Base-by-base conservation (phyloP, 2,888 invertebrate species). In the Cancer borealis region DNA sequence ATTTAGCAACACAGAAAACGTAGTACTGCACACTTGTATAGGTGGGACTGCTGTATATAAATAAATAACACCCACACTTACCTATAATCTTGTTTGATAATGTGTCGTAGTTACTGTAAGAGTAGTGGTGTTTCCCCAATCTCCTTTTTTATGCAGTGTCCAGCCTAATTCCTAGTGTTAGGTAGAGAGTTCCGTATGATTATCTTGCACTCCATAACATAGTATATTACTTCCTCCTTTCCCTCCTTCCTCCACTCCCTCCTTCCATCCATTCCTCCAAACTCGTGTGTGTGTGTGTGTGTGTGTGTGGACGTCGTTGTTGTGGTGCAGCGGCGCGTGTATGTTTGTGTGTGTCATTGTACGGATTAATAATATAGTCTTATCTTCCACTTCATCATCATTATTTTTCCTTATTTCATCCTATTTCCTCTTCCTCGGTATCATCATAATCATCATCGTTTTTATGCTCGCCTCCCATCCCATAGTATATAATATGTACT, bases 261-360 rank as follows among this genome's bases (percentile, higher is more conserved):
- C 92, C 46, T 45, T 79, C 45, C 46, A 46, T 84, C 84, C 45
- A 39, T 92, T 47, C 79, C 46, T 92, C 79, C 73, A 26, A 17
- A 8, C 39, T 12, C 5, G 30, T 91, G 54, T 47, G 54, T 26
- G 30, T 54, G 54, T n/a, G 54, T 49, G 54, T 54, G 12, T 49
- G 49, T 49, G 49, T 49, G 49, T 49, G 46, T 45, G 46, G 8
- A n/a, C 0, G n/a, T 17, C 66, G 66, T 66, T 21, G 66, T 17
- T 14, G 17, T n/a, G 66, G 39, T 39, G 39, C 39, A 39, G 39
- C 39, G 39, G 39, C 39, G 39, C 39, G 39, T 39, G 39, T 39
- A 54, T 54, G 54, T 14, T 66, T 12, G 12, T 66, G 3, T 66
- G 66, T 66, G 10, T 10, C 10, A 12, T 49, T 49, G 49, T 49